Evolutionary conservation across 2,888 invertebrate genomes (phyloP), one percentile per base, ranked within the genome.

Genomic region (Pherbina coryleti): DNA sequence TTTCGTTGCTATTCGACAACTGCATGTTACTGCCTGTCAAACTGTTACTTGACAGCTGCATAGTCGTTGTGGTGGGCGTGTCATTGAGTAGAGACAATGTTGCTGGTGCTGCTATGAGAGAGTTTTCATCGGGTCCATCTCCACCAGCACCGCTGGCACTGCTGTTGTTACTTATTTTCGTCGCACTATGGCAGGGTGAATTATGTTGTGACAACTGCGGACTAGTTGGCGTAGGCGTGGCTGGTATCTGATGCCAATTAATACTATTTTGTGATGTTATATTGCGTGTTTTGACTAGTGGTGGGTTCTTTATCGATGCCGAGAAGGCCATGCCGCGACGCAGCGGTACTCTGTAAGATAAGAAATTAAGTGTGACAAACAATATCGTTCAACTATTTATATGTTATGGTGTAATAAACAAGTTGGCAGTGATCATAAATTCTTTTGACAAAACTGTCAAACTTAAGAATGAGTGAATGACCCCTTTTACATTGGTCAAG

Each of bases 201-300:
- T 74, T 82, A 77, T 84, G 81, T 76, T 84, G 85, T 64, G 84
- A 82, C 74, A 17, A 2, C 4, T 80, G 80, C 19, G 84, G 85
- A 81, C 86, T 86, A 66, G 86, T 83, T 76, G 86, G 87, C 64
- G 86, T 85, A 75, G 89, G 85, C 78, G 88, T 86, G 49, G 87
- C 85, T 37, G 88, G 87, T 82, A 85, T 86, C 82, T 88, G 89
- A 81, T 88, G 88, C 88, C 88, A 89, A 81, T 88, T 89, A 81
- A 90, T 88, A 83, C 90, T 90, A 83, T 87, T 89, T 84, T 90
- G 90, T 79, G 93, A 92, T 84, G 92, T 92, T 67, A 95, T 93
- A 86, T 95, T 94, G 71, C 95, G 92, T 84, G 95, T 95, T 89
- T 96, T 96, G 72, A 94, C 91, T 75, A 97, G 91, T 9, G 96